Evolutionary conservation across 1,140 invertebrate species (phyloP).

Genomic region (Aphaenogaster ashmeadi): DNA sequence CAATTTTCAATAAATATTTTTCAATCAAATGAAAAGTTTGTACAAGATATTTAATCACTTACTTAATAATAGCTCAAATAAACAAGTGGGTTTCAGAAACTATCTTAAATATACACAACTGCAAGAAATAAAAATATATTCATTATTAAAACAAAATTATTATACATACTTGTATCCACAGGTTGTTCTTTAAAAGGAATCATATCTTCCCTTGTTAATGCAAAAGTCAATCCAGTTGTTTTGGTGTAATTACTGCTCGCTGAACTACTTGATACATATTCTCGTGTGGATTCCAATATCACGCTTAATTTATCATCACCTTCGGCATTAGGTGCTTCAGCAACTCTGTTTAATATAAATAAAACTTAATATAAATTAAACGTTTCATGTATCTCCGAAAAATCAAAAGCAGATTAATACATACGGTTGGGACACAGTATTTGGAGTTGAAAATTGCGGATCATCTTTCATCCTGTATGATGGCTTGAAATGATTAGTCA

Average conservation of each 20-base stretch:
- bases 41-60: constrained; percentile 23
- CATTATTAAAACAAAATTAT: not conserved
- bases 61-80: not conserved
- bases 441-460: constrained; percentile 69
- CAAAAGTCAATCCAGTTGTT: constrained; percentile 79
- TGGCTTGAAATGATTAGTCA: constrained; percentile 82
- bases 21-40: not conserved
- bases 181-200: constrained; percentile 80
- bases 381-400: not conserved
- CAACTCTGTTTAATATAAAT: constrained; percentile 63
- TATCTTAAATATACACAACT: not conserved
- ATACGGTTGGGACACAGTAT: constrained; percentile 65
- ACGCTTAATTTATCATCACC: constrained; percentile 82
- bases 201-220: constrained; percentile 80
- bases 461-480: constrained; percentile 77
- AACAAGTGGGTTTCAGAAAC: not conserved
- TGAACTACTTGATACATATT: constrained; percentile 84
- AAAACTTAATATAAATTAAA: constrained; percentile 32
- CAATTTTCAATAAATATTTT: constrained; percentile 15
- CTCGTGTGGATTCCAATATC: constrained; percentile 83
- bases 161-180: constrained; percentile 54
- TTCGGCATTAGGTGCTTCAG: constrained; percentile 69
- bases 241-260: constrained; percentile 77
- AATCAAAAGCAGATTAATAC: constrained; percentile 44
- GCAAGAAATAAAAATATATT: not conserved